Conservation (phyloP, 2,888 invertebrate genomes). For the Masnerella sp. region DNA sequence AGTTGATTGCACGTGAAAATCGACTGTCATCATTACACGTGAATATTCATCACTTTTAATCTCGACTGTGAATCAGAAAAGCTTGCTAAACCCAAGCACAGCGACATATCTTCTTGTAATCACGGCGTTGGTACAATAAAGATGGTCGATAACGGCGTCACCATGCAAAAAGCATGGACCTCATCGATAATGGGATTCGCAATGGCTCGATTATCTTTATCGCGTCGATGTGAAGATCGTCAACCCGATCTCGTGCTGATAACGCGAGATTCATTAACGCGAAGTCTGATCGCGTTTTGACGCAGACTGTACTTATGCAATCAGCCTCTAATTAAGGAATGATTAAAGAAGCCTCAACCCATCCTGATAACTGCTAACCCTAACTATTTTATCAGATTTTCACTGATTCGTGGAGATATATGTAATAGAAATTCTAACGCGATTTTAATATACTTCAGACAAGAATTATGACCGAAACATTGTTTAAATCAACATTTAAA, state of each 20-base stretch:
- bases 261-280: conserved; percentile 43
- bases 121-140: conserved; percentile 44
- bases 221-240: conserved; percentile 36
- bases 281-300: neutral
- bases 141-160: conserved; percentile 49
- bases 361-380: conserved; percentile 45
- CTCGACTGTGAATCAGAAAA: conserved; percentile 37
- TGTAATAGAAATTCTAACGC: too few relatives aligned
- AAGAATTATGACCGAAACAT: too few relatives aligned
- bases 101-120: conserved; percentile 40
- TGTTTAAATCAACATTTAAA: too few relatives aligned
- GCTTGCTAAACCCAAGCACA: conserved; percentile 39
- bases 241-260: conserved; percentile 26
- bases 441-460: too few relatives aligned
- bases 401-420: too few relatives aligned
- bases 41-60: conserved; percentile 44
- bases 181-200: conserved; percentile 51
- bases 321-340: conserved; percentile 76
- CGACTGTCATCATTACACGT: conserved; percentile 30
- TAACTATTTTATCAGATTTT: neutral
- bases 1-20: too few relatives aligned
- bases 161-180: conserved; percentile 41
- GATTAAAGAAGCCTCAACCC: conserved; percentile 70
- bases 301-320: conserved; percentile 65
- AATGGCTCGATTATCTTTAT: conserved; percentile 47